These are phyloP conservation scores for Ooceraea biroi DNA, from an alignment of 1,140 invertebrate species.

Conservation along the genomic window DNA sequence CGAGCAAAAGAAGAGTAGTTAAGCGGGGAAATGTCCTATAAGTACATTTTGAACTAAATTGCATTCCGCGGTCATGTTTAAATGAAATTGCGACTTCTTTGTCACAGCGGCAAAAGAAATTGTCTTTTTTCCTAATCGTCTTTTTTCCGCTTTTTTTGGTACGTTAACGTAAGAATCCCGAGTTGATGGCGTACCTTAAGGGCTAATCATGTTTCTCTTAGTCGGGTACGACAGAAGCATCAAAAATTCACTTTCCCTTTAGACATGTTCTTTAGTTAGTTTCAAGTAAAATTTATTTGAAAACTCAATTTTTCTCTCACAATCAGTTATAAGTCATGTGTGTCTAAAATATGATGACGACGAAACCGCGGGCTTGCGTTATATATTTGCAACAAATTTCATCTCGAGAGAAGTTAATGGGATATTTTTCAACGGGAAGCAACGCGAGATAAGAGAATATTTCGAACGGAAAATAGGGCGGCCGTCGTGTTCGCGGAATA, in stretches of 20 bases:
- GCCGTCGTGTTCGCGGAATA: not conserved
- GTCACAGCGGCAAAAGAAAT: not conserved
- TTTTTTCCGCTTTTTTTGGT: not conserved
- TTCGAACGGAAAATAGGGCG: slow-evolving; percentile 11
- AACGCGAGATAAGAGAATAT: not conserved
- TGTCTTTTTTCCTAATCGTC: not conserved
- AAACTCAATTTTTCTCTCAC: too few relatives aligned
- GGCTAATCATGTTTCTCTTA: not conserved
- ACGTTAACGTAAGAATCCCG: not conserved
- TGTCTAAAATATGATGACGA: slow-evolving; percentile 12
- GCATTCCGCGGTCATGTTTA: slow-evolving; percentile 14
- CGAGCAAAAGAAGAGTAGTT: slow-evolving; percentile 16
- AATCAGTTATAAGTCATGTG: too few relatives aligned
- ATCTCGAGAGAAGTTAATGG: not conserved
- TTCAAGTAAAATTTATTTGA: too few relatives aligned
- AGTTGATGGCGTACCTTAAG: not conserved
- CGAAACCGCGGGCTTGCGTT: not conserved
- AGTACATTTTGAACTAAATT: slow-evolving; percentile 33
- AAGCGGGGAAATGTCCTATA: slow-evolving; percentile 14
- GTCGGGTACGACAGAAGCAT: not conserved
- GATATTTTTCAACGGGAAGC: not conserved
- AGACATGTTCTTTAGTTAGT: too few relatives aligned
- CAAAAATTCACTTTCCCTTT: not conserved
- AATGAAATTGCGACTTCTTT: slow-evolving; percentile 38
- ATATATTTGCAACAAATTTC: slow-evolving; percentile 15